Evolutionary conservation across 2,797 vertebrate genomes (phyloP), one percentile per base, ranked within the genome.

Genomic region (Cyclura pinguis): DNA sequence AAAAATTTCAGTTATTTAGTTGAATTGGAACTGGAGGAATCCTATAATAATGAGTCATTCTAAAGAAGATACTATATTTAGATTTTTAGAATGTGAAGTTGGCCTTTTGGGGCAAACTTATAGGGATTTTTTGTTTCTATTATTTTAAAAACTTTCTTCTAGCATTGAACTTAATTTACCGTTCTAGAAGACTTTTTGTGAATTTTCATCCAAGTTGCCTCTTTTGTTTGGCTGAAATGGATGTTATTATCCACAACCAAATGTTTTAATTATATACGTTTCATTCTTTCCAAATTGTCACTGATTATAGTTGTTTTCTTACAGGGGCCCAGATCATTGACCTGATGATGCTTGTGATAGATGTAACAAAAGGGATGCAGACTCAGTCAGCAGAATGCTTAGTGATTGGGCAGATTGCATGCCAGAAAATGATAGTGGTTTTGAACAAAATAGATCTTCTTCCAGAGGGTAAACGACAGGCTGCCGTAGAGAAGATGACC

Each of bases 351-450:
- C 97, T 99, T 92, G 99, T 99, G 93, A 98, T 99, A 74, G 99
- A 99, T 0, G 98, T 99, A 96, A 99, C 99, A 92, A 99, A 99
- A 95, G 99, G 99, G 1, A 97, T 99, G 97, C 99, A 99, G 97
- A 99, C 99, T 0, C 99, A 99, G 97, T 99, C 99, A 18, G 99
- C 99, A 0, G 99, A 99, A 95, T 99, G 99, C 96, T 97, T 99
- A 90, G 98, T 99, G 89, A 99, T 99, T 6, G 99, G 99, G 85
- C 98, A 99, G 93, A 98, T 99, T 52, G 98, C 99, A 92, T 99
- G 99, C 95, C 98, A 98, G 88, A 97, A 98, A 93, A 98, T 99
- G 98, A 97, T 99, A 47, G 98, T 99, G 7, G 98, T 99, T 94
- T 97, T 99, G 90, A 99, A 99, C 97, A 99, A 99, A 97, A 98